Conservation (phyloP, 2,113 vertebrate genomes). For the Vulpes lagopus region DNA sequence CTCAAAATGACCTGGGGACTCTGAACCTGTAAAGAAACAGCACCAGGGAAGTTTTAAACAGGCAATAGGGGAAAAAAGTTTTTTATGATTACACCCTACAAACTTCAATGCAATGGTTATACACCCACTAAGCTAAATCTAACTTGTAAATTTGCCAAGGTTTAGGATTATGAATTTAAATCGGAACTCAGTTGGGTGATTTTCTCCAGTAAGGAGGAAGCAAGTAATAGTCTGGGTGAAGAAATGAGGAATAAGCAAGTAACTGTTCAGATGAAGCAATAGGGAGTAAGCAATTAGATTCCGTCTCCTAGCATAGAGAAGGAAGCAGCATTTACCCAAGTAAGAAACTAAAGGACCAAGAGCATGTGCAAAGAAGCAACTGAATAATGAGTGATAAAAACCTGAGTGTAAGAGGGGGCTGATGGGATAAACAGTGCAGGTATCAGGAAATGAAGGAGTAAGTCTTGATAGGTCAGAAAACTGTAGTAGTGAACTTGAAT, state of each 20-base stretch:
- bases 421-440: background rate
- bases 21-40: background rate
- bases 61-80: background rate
- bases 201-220: conserved; percentile 1
- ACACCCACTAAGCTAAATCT: background rate
- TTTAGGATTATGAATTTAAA: conserved; percentile 12
- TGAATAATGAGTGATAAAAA: background rate
- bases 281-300: background rate
- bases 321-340: background rate
- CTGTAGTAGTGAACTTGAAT: background rate
- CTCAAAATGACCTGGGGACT: background rate
- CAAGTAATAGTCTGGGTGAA: background rate
- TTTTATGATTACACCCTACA: background rate
- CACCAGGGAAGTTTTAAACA: background rate
- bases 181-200: background rate
- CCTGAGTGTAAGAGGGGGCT: background rate
- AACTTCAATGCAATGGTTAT: background rate
- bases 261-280: background rate
- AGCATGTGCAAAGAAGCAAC: background rate
- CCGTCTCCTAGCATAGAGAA: background rate
- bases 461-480: background rate
- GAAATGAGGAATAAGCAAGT: background rate
- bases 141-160: background rate
- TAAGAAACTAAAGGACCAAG: background rate
- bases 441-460: background rate